Evolutionary conservation across 2,797 vertebrate species (phyloP), one percentile per base, ranked within the genome.

Genomic region (Nasua narica): DNA sequence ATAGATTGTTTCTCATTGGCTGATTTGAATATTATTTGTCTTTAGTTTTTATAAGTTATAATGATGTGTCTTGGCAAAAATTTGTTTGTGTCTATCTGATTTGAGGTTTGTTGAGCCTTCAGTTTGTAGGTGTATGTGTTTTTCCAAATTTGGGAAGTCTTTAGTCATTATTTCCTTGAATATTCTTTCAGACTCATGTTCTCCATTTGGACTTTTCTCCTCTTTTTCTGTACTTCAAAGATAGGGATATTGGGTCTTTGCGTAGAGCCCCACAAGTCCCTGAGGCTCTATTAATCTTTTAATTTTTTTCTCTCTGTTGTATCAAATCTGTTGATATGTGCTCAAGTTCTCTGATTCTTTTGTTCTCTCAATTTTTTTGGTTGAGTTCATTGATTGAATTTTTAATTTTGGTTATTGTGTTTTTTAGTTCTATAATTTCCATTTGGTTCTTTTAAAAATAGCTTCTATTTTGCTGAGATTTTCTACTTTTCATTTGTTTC

Each of bases 41-140:
- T 92, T 90, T 91, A 76, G 15, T 46, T 92, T 90, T 96, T 92
- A 54, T 65, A 95, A 94, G 40, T 83, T 92, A 79, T 97, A 85
- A 69, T 90, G 77, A 79, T 82, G 14, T 69, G 11, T 62, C n/a
- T 52, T 82, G 32, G 23, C 25, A 37, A 87, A 67, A 67, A 83
- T 81, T 92, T 86, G 37, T 90, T 97, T 96, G 50, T 32, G 65
- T 56, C 94, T 85, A 52, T 82, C 54, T 96, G 72, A 93, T 89
- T 77, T 60, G 65, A 87, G 40, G 23, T 46, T 96, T 83, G 10
- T 46, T 93, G 62, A 91, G 14, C 16, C 60, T 89, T 43, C 18
- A 90, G 50, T 94, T 40, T 94, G 29, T 90, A 79, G 11, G 27
- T 65, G 92, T 87, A 89, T 90, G 37, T 90, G 29, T 83, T 83